Evolutionary conservation across 2,797 vertebrate species (phyloP), one percentile per base, ranked within the genome.

Genomic region (Centropyge bicolor): DNA sequence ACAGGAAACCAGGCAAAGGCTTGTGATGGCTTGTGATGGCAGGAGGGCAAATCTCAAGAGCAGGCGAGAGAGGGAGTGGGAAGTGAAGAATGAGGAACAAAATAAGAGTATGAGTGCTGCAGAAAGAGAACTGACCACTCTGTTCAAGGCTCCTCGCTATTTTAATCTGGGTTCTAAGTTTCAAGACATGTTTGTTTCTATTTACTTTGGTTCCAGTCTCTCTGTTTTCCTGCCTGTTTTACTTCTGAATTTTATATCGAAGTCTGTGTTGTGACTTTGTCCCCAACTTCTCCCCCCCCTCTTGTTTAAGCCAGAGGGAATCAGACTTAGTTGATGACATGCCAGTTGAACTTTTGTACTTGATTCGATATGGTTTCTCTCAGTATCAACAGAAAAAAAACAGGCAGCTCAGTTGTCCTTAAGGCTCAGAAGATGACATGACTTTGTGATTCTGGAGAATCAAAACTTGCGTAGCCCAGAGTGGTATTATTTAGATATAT

Each of bases 1-100:
- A 88, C 87, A 91, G 90, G 93, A 93, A 93, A 88, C 85, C 49
- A 84, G 81, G 80, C 74, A 70, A 84, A 86, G 90, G 88, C 85
- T 77, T 89, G 86, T 81, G 82, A 82, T 68, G 86, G 86, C 86
- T 89, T 90, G 92, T 89, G 84, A 90, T 90, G 84, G 80, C 76
- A 88, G 84, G 64, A 74, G 74, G 78, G 91, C 72, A 82, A 83
- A 85, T 88, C 82, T 88, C 70, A 82, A 85, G 74, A 83, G 82
- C 52, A 73, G 78, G 66, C 51, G 41, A 79, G 70, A 83, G 80
- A 70, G 78, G 74, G 87, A 86, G 84, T 81, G 84, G 74, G 82
- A 87, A 78, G 78, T 84, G 36, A 91, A 81, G 81, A 90, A 91
- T 84, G 86, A 92, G 84, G 84, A 88, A 87, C 83, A 87, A 76